Base-by-base conservation (phyloP, 2,113 vertebrate species). In the Lamprotornis superbus region DNA sequence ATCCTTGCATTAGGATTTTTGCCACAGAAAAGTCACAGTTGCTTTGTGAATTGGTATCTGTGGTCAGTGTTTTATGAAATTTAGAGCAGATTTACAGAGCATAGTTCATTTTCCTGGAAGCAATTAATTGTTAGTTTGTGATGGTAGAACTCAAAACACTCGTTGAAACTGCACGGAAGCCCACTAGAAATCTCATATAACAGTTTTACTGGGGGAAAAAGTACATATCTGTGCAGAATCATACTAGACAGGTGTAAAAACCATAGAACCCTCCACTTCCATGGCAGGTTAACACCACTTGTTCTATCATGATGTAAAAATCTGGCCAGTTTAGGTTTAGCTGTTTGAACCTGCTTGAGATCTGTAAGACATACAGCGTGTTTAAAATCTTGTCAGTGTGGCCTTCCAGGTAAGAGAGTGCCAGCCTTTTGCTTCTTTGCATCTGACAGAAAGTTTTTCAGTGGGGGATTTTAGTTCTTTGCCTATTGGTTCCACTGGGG, bases 331-430 rank as follows among this genome's bases (percentile, higher is more conserved):
- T 70, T 40, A 12, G 3, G 3, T 67, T 91, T 91, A 9, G 1
- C 42, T 75, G 10, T 53, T 42, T 61, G 40, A 82, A 73, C 16
- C 12, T 20, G 2, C 14, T 73, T 44, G 25, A 73, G 30, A 69
- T 28, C 21, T 69, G 15, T 65, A 61, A 73, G 89, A 46, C 7
- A 28, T 0, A 0, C 1, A 35, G 5, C 2, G 3, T 12, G 6
- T 47, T 57, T 60, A 59, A 33, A 81, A 79, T 47, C 18, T 27
- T 47, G 35, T 52, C 25, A 79, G 11, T 42, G 19, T 20, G 50
- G 12, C 20, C 59, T 85, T 86, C 16, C 39, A 80, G 42, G 28
- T 57, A 23, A 82, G n/a, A 92, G 3, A 64, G 28, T 47, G 22
- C 15, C 44, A 78, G 23, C 7, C 10, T 12, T 68, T 24, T 37